Percentiles rank a stretch among this genome's conserved stretches.
Conservation (phyloP, 2,888 invertebrate genomes). For the Pilophorus perplexus region DNA sequence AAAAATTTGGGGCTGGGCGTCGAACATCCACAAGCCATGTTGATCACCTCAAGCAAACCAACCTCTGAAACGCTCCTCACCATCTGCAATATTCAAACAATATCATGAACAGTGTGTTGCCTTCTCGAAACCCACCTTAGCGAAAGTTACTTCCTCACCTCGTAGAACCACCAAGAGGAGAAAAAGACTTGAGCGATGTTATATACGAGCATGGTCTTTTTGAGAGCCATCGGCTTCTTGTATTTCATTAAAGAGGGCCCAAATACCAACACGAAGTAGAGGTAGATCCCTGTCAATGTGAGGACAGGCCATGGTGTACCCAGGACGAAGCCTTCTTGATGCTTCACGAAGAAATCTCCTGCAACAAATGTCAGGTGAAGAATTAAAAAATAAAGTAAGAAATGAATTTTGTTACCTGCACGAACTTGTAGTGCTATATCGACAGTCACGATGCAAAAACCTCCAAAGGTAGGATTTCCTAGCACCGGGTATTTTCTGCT, state of each 20-base stretch:
- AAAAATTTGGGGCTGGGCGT: not conserved
- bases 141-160: conserved; percentile 54
- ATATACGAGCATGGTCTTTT: conserved; percentile 57
- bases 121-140: too few relatives aligned
- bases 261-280: conserved; percentile 66
- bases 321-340: conserved; percentile 13
- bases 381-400: too few relatives aligned
- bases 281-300: conserved; percentile 60
- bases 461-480: too few relatives aligned
- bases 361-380: too few relatives aligned
- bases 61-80: not conserved
- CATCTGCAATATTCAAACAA: not conserved
- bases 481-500: too few relatives aligned
- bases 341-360: not conserved
- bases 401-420: too few relatives aligned
- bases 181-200: conserved; percentile 86
- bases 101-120: too few relatives aligned
- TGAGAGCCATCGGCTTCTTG: conserved; percentile 56
- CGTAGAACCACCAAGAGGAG: conserved; percentile 68
- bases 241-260: conserved; percentile 66
- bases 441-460: too few relatives aligned
- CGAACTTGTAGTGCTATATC: too few relatives aligned
- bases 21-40: conserved; percentile 4
- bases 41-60: not conserved
- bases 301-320: conserved; percentile 60